Evolutionary conservation across 2,797 vertebrate species (phyloP), one percentile per base, ranked within the genome.

Genomic region (Lithobates pipiens): DNA sequence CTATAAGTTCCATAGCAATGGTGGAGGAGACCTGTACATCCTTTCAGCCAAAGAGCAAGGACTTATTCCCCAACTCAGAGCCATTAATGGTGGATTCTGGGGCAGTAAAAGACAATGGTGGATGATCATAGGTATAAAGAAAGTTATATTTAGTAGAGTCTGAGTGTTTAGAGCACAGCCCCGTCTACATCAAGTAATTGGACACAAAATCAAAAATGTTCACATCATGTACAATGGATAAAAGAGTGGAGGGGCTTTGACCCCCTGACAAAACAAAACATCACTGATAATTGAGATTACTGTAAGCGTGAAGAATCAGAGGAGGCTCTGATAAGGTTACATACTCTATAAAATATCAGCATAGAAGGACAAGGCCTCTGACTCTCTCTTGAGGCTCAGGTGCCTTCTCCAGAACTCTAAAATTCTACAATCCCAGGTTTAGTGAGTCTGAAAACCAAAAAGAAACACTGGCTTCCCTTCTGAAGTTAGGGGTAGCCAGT

Each of bases 101-200:
- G 50, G 50, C 50, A 54, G 50, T 54, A 54, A 54, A 54, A 54
- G 5, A 18, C 50, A 54, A 54, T 65, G 23, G 23, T n/a, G n/a
- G 61, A 65, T 25, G 61, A 25, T 69, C 44, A 36, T 39, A 73
- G 80, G 61, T 25, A 65, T 65, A 65, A 65, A 65, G 61, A 65
- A n/a, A 18, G 57, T 74, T 71, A 42, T 77, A 77, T 84, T 71
- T 77, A 39, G 11, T 69, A 36, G 42, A 29, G 81, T 68, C 50
- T 23, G 46, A 71, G 65, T 39, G 25, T 70, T 65, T 46, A 77
- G 44, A 88, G 91, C 89, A 69, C 91, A 89, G 91, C 89, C 77
- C 83, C 75, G 86, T 77, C 84, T 86, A 89, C 88, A 89, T 90
- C 91, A 89, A 93, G 91, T 90, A 91, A 88, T 92, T 91, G 90